A percentile compares a stretch with the other conserved stretches of the same genome.
These are phyloP conservation scores for Eciton burchellii DNA, from an alignment of 1,140 invertebrate species.

Conservation along the genomic window DNA sequence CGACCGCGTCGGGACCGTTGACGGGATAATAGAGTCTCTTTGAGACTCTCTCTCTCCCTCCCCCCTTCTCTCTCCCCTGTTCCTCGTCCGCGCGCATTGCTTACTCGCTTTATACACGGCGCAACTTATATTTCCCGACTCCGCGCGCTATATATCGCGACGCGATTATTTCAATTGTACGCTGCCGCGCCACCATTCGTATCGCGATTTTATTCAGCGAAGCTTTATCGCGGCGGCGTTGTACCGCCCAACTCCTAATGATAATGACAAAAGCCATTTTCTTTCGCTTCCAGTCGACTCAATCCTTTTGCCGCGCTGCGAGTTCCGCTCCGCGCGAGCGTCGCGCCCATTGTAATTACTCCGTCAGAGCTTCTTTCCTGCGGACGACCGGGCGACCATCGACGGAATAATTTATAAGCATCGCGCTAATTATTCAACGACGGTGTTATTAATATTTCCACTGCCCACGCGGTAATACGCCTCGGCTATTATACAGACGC, in stretches of 20 bases:
- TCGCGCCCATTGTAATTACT: constrained; percentile 46
- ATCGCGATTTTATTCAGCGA: constrained; percentile 30
- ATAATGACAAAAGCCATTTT: constrained; percentile 59
- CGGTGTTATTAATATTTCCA: constrained; percentile 58
- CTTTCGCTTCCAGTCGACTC: constrained; percentile 47
- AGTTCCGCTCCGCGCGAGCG: constrained; percentile 31
- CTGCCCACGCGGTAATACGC: constrained; percentile 44
- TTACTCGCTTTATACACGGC: neutral
- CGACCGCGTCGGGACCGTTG: constrained; percentile 34
- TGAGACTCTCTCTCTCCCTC: neutral
- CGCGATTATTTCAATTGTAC: constrained; percentile 37
- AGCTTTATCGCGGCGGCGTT: constrained; percentile 22
- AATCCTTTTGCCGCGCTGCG: constrained; percentile 29
- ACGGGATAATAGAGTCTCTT: constrained; percentile 39
- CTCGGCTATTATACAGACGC: constrained; percentile 12
- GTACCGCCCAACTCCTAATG: constrained; percentile 28
- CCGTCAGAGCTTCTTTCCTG: constrained; percentile 37
- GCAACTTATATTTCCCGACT: constrained; percentile 38
- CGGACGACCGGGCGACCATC: constrained; percentile 43
- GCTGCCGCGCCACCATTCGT: constrained; percentile 9
- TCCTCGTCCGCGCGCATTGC: no score
- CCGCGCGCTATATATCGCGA: neutral
- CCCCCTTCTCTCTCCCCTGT: neutral
- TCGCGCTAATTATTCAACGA: constrained; percentile 54
- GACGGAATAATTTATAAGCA: constrained; percentile 62